Evolutionary conservation across 2,797 vertebrate genomes (phyloP).

Genomic region (Spea hammondii): DNA sequence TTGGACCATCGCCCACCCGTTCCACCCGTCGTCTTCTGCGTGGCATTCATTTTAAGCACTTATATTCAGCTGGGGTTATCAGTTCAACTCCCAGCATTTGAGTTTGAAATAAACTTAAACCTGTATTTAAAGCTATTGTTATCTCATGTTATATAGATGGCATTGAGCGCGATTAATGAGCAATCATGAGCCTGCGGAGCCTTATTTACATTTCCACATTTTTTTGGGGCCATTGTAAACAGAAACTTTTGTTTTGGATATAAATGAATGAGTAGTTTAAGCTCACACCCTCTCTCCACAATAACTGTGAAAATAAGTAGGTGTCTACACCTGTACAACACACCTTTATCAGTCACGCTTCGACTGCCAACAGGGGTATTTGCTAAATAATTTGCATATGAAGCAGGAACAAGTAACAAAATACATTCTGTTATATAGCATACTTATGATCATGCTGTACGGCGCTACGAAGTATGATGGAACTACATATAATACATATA

Average conservation of each 20-base stretch:
- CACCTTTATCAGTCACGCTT: neutral
- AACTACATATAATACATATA: too few species aligned
- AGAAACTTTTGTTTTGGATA: slow-evolving; percentile 5
- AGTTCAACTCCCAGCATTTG: neutral
- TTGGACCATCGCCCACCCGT: neutral
- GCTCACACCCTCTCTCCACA: neutral
- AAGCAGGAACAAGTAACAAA: neutral
- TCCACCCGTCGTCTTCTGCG: neutral
- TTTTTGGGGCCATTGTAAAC: slow-evolving; percentile 13
- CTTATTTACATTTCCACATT: slow-evolving; percentile 20
- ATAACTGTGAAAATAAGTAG: slow-evolving; percentile 4
- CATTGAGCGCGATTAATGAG: slow-evolving; percentile 6
- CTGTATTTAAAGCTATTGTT: slow-evolving; percentile 7
- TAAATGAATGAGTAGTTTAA: neutral
- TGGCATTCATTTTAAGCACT: slow-evolving; percentile 19
- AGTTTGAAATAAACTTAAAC: slow-evolving; percentile 18
- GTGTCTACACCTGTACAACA: slow-evolving; percentile 1
- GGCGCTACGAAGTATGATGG: too few species aligned
- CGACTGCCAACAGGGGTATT: neutral
- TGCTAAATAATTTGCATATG: slow-evolving; percentile 10
- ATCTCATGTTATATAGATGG: slow-evolving; percentile 4
- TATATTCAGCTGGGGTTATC: slow-evolving; percentile 16
- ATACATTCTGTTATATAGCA: too few species aligned
- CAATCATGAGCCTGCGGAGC: neutral
- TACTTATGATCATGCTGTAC: too few species aligned